Evolutionary conservation across 1,140 invertebrate species (phyloP), one percentile per base, ranked within the genome.

Genomic region (Drosophila athabasca): DNA sequence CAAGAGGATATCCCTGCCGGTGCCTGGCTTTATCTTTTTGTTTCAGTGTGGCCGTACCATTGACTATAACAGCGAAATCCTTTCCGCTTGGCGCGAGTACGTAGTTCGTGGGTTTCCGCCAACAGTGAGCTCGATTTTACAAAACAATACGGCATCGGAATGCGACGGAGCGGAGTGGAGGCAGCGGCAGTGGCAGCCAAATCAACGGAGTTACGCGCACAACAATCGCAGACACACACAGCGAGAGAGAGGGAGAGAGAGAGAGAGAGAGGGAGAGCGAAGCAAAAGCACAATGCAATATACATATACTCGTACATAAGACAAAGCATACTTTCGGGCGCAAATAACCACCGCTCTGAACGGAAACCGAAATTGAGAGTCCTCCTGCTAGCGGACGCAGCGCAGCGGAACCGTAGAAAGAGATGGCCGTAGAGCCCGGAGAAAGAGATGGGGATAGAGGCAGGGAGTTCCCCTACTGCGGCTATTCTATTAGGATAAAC

Each of bases 261-360:
- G 11, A 4, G 8, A 39, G 31, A 6, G 13, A 31, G 43, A 19
- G 26, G 6, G 22, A 15, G 11, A 54, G 6, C 50, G 29, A 8
- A 39, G 35, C 35, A 39, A 39, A 39, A 39, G 15, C 39, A 71
- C 53, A 57, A 49, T 59, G 45, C 57, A 59, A 43, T 48, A 44
- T 24, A 39, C 35, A 65, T 35, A 13, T 4, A 8, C 35, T 39
- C 35, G 35, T 5, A 50, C 39, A 58, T 48, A 87, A 87, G 83
- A 83, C 83, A 88, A 88, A 87, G 83, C 83, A 87, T 87, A 87
- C 79, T 87, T 87, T 88, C 35, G 67, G 68, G 79, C 75, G 83
- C 83, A 87, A 87, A 88, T 88, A 87, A 88, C 83, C 80, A 62
- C 46, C 66, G 62, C 67, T 75, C 60, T 62, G 57, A 77, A 68